Percentiles rank a stretch among this genome's conserved stretches.
Evolutionary conservation across 2,797 vertebrate species (phyloP).

Genomic region (Oreochromis mossambicus): DNA sequence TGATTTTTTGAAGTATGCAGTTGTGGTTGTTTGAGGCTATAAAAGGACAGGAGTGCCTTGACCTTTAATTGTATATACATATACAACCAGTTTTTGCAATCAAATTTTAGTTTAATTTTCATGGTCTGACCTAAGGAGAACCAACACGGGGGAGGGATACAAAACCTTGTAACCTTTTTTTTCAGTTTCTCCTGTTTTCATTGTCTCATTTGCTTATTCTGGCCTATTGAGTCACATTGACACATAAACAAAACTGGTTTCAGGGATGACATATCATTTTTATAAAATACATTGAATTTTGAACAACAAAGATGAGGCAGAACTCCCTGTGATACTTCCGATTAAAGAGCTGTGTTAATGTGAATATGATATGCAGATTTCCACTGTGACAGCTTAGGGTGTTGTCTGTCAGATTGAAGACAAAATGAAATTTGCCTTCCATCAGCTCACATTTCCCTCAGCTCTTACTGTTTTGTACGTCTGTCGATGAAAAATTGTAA

Average conservation of each 20-base stretch:
- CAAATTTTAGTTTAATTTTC: neutral
- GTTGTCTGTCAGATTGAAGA: neutral
- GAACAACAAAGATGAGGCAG: neutral
- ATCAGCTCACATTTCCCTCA: neutral
- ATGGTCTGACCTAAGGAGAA: neutral
- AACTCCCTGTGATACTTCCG: neutral
- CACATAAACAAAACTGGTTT: neutral
- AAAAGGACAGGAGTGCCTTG: neutral
- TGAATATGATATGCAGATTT: neutral
- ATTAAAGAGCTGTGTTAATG: neutral
- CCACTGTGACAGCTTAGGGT: neutral
- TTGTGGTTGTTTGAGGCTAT: neutral
- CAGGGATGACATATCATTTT: neutral
- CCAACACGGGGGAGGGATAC: neutral
- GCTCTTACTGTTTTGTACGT: neutral
- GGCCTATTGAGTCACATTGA: neutral
- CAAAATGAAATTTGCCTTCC: neutral
- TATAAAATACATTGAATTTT: neutral
- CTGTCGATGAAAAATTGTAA: neutral
- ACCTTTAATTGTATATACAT: neutral
- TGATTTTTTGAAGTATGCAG: neutral
- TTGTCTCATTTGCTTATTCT: neutral
- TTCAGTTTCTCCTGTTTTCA: neutral
- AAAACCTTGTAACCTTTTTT: neutral
- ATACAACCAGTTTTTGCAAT: neutral